Evolutionary conservation across 2,113 vertebrate genomes (phyloP).

Genomic region (Sclerurus mexicanus): DNA sequence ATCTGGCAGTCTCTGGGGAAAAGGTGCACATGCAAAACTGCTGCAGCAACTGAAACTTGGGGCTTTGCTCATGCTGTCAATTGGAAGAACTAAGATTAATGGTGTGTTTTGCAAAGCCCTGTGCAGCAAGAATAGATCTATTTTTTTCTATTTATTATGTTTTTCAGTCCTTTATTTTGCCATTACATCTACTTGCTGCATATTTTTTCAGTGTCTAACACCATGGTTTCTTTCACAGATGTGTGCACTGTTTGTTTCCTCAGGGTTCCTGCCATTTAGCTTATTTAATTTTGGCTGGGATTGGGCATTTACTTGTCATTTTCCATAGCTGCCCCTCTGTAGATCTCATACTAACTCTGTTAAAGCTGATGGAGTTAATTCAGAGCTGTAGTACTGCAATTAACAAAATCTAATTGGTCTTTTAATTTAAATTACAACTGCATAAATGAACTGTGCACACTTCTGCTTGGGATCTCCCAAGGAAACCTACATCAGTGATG

Average conservation of each 20-base stretch:
- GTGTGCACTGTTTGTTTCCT: not conserved
- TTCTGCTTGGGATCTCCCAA: not conserved
- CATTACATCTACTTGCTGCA: not conserved
- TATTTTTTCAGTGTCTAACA: not conserved
- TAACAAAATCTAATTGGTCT: not conserved
- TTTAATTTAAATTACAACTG: not conserved
- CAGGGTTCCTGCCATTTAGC: not conserved
- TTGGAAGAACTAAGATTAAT: not conserved
- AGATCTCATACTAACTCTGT: not conserved
- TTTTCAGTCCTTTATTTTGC: not conserved
- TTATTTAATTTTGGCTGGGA: not conserved
- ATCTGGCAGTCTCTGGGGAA: not conserved
- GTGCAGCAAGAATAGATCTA: not conserved
- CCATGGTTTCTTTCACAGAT: not conserved
- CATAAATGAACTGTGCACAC: not conserved
- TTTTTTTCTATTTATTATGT: not conserved
- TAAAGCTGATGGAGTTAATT: not conserved
- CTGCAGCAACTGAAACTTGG: not conserved
- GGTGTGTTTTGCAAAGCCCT: not conserved
- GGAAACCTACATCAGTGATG: not conserved
- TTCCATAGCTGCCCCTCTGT: not conserved
- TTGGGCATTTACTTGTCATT: not conserved
- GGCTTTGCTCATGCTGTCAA: not conserved
- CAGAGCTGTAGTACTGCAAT: not conserved
- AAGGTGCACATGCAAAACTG: not conserved